phyloP scores from a whole-genome alignment of 2,113 vertebrate genomes.

The Macrotus californicus region DNA sequence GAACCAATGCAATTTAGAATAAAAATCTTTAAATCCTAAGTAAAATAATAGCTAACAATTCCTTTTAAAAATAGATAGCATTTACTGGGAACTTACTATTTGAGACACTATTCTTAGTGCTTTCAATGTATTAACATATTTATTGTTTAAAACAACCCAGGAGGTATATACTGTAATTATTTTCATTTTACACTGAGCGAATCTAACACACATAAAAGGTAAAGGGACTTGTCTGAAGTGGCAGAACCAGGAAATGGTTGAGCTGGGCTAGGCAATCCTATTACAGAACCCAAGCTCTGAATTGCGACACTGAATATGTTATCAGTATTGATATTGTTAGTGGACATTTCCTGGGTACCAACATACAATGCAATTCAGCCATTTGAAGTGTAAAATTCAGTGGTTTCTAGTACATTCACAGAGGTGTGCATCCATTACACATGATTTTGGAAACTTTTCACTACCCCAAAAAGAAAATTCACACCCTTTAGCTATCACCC shows the following conservation, averaged over 20 bases:
- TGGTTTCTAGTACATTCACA: background rate
- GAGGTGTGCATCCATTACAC: background rate
- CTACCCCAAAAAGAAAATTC: background rate
- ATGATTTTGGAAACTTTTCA: background rate
- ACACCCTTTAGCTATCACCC: background rate
- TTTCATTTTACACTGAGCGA: background rate
- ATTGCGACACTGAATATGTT: background rate
- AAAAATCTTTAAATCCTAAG: background rate
- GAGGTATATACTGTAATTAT: background rate
- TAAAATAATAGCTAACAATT: constrained; percentile 20
- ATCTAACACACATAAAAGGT: background rate
- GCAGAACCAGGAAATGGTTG: background rate
- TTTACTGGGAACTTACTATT: background rate
- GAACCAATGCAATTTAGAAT: background rate
- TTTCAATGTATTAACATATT: background rate
- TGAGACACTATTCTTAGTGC: background rate
- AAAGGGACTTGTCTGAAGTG: background rate
- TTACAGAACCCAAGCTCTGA: background rate
- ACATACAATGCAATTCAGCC: background rate
- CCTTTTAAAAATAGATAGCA: constrained; percentile 14
- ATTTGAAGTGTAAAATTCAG: background rate
- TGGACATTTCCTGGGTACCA: background rate
- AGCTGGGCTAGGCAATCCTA: background rate
- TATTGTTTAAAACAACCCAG: background rate
- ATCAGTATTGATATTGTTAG: background rate